phyloP scores from a whole-genome alignment of 1,140 invertebrate species.

The Trichonephila clavipes region DNA sequence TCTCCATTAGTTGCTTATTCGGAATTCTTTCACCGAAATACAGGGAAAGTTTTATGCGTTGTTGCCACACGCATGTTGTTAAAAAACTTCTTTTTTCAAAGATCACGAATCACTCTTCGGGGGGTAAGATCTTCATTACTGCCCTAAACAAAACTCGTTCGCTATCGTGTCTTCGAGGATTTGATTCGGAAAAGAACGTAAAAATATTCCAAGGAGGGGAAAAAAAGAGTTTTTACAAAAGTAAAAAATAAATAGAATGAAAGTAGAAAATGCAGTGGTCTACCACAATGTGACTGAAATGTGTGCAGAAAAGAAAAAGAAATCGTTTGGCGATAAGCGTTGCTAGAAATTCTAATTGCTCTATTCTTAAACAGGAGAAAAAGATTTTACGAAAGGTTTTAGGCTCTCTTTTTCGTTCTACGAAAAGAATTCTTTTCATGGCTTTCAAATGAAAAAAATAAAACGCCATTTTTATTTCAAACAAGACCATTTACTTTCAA shows the following conservation, averaged over 20 bases:
- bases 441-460: constrained; percentile 21
- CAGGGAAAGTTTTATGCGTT: background rate
- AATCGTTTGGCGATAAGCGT: constrained; percentile 5
- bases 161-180: background rate
- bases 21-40: background rate
- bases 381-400: constrained; percentile 35
- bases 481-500: constrained; percentile 44
- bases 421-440: background rate
- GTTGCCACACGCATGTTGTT: background rate
- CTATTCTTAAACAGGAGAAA: constrained; percentile 6
- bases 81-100: background rate
- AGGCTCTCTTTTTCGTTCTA: background rate
- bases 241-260: background rate
- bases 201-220: background rate
- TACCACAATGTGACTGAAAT: constrained; percentile 2
- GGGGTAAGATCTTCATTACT: constrained; percentile 22
- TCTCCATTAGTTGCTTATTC: background rate
- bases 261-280: background rate
- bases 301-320: background rate
- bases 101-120: background rate
- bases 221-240: background rate
- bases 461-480: constrained; percentile 19
- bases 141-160: background rate
- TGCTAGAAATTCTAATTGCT: constrained; percentile 41
- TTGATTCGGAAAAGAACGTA: background rate